Conservation (phyloP, 2,797 vertebrate genomes). For the Syngnathus acus region DNA sequence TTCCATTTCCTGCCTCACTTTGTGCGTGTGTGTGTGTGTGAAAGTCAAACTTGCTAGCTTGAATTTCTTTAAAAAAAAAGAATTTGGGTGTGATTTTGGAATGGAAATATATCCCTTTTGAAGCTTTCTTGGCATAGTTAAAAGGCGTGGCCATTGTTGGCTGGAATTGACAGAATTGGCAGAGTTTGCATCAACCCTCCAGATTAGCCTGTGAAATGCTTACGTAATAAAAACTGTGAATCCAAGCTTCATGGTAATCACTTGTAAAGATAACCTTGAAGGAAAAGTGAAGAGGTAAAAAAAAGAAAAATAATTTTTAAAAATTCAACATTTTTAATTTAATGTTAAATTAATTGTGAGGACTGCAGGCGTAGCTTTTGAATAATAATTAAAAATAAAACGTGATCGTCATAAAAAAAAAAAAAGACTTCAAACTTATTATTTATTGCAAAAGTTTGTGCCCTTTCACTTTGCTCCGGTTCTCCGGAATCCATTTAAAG, state of each 20-base stretch:
- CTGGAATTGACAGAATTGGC: neutral
- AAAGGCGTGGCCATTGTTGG: neutral
- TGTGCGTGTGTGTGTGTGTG: neutral
- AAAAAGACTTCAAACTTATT: neutral
- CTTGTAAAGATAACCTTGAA: neutral
- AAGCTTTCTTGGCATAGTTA: neutral
- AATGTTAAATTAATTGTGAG: no score
- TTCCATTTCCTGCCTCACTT: slow-evolving; percentile 36
- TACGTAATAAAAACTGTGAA: neutral
- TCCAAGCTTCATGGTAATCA: neutral
- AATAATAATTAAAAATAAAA: no score
- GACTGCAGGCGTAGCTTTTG: no score
- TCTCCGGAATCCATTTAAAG: neutral
- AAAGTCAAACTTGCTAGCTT: neutral
- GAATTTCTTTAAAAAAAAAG: no score
- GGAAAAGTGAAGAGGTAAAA: no score
- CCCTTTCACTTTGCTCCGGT: neutral
- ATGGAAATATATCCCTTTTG: neutral
- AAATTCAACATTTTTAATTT: no score
- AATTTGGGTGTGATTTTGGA: neutral
- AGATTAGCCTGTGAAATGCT: neutral
- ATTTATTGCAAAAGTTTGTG: neutral
- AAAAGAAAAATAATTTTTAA: no score
- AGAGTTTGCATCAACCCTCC: neutral
- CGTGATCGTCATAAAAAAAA: neutral